These are phyloP conservation scores for Phyto melanocephala DNA, from an alignment of 2,888 invertebrate genomes.

Conservation along the genomic window DNA sequence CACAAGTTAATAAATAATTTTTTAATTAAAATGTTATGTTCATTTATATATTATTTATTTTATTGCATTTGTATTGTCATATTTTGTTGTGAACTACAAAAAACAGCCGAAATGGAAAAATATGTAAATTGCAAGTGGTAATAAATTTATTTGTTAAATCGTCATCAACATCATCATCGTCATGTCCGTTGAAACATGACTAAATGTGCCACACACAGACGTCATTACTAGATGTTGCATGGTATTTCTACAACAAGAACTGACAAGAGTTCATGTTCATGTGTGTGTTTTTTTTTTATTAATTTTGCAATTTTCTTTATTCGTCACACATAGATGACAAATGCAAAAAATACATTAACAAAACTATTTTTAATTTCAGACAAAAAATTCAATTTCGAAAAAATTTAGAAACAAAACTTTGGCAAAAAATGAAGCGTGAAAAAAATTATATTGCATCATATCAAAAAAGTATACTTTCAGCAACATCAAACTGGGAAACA, in stretches of 20 bases:
- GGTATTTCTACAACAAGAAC: constrained; percentile 5
- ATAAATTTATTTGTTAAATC: constrained; percentile 31
- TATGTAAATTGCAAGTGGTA: constrained; percentile 16
- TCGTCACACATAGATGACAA: constrained; percentile 13
- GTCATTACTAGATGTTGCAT: constrained; percentile 38
- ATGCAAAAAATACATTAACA: constrained; percentile 10
- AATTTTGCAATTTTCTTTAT: not conserved
- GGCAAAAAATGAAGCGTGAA: constrained; percentile 26
- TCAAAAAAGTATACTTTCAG: constrained; percentile 23
- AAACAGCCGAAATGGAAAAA: not conserved
- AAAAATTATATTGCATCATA: constrained; percentile 46
- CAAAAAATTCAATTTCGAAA: not conserved
- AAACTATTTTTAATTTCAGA: constrained; percentile 39
- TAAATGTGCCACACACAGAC: constrained; percentile 52
- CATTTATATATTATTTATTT: too few species aligned
- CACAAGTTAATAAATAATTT: not conserved
- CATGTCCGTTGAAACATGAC: constrained; percentile 38
- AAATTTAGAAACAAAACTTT: constrained; percentile 16
- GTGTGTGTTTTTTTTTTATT: too few species aligned
- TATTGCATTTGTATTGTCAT: too few species aligned
- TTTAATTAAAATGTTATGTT: constrained; percentile 1
- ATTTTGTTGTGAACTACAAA: too few species aligned
- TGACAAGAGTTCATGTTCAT: constrained; percentile 12
- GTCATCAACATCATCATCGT: constrained; percentile 6
- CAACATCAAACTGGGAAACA: constrained; percentile 7